Evolutionary conservation across 2,888 invertebrate species (phyloP).

Genomic region (Ypsolopha scabrella): DNA sequence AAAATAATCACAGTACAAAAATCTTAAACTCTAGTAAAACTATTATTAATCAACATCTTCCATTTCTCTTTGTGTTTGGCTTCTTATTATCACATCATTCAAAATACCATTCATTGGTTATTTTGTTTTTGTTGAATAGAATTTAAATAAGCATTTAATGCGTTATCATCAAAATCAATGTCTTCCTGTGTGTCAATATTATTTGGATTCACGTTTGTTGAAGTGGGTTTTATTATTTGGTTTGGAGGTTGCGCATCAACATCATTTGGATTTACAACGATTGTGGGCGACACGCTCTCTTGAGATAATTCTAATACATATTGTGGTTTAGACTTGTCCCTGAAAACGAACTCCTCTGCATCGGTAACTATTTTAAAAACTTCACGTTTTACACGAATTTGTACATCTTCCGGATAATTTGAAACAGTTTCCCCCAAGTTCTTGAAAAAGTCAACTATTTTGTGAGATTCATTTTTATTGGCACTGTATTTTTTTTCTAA

Average conservation of each 20-base stretch:
- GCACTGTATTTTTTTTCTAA: conserved; percentile 5
- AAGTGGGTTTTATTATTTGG: neutral
- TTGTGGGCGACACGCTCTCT: conserved; percentile 1
- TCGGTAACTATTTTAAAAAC: conserved; percentile 13
- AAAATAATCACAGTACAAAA: no score
- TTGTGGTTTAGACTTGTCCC: conserved; percentile 8
- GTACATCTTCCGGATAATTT: conserved; percentile 12
- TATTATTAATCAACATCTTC: conserved; percentile 2
- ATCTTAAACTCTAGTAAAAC: neutral
- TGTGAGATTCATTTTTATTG: conserved; percentile 3
- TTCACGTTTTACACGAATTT: conserved; percentile 13
- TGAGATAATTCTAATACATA: conserved; percentile 1
- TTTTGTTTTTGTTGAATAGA: neutral
- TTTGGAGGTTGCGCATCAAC: conserved; percentile 1
- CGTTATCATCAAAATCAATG: neutral
- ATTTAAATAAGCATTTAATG: neutral
- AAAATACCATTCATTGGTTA: conserved; percentile 1
- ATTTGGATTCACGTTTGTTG: conserved; percentile 4
- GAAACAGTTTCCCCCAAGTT: conserved; percentile 11
- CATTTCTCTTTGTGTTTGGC: conserved; percentile 5
- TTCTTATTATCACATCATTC: conserved; percentile 3
- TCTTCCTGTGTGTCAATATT: conserved; percentile 4
- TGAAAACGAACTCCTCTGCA: conserved; percentile 13
- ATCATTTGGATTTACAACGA: conserved; percentile 1
- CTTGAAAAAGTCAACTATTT: conserved; percentile 11